A percentile compares a stretch with the other conserved stretches of the same genome.
Evolutionary conservation across 1,140 invertebrate species (phyloP).

Genomic region (Arion vulgaris): DNA sequence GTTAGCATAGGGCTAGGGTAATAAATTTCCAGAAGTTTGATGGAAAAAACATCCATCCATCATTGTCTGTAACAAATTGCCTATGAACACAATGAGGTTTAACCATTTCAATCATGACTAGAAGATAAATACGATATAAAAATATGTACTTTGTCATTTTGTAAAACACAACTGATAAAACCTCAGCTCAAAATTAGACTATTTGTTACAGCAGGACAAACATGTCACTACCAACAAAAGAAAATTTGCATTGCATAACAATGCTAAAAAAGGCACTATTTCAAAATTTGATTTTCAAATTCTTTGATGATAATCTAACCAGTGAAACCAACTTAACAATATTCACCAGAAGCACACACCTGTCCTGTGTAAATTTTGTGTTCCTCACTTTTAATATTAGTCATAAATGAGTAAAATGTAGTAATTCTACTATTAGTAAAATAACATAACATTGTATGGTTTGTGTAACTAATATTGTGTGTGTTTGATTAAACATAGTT

Average conservation of each 20-base stretch:
- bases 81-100: background rate
- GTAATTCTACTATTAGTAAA: no score
- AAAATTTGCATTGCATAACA: constrained; percentile 3
- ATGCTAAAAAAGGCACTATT: background rate
- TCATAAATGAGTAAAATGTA: no score
- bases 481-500: no score
- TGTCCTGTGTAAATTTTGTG: no score
- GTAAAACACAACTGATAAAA: background rate
- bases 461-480: no score
- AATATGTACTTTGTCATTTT: background rate
- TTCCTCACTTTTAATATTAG: no score
- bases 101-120: constrained; percentile 5
- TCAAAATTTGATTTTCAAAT: constrained; percentile 2
- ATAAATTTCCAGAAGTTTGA: no score
- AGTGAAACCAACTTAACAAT: background rate
- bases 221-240: background rate
- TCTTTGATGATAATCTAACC: constrained; percentile 1
- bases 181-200: background rate
- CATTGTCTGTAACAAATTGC: background rate
- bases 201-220: background rate
- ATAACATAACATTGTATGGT: no score
- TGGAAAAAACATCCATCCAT: background rate
- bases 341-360: background rate
- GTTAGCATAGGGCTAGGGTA: no score
- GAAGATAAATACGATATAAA: background rate